These are phyloP conservation scores for Cataglyphis livida DNA, from an alignment of 2,888 invertebrate genomes.

Conservation along the genomic window DNA sequence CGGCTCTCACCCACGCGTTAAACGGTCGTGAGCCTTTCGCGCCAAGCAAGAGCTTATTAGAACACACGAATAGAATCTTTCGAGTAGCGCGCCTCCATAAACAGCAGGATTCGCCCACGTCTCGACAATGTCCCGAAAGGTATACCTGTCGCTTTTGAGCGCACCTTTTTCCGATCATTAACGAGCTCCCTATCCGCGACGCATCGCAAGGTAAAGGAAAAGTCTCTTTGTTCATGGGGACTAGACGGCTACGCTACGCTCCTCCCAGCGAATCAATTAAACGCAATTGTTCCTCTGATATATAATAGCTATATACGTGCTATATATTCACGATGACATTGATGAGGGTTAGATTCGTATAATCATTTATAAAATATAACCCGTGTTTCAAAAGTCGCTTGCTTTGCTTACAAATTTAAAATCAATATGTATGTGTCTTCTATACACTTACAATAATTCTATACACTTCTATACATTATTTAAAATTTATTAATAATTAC, in stretches of 20 bases:
- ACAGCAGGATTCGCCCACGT: conserved; percentile 77
- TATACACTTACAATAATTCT: background rate
- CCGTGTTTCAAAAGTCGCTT: background rate
- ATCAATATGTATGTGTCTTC: background rate
- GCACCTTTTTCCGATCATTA: conserved; percentile 74
- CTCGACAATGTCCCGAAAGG: conserved; percentile 66
- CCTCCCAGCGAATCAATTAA: conserved; percentile 49
- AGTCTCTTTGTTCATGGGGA: conserved; percentile 62
- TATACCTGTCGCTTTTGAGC: conserved; percentile 68
- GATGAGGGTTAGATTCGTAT: background rate
- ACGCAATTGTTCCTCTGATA: conserved; percentile 44
- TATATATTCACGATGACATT: background rate
- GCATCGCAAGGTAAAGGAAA: conserved; percentile 43
- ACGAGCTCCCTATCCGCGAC: conserved; percentile 65
- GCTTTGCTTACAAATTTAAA: background rate
- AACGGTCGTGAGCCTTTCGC: conserved; percentile 65
- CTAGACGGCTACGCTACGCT: conserved; percentile 46
- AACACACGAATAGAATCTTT: conserved; percentile 68
- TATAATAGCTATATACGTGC: background rate
- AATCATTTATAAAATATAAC: background rate
- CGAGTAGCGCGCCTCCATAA: conserved; percentile 63
- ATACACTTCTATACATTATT: background rate
- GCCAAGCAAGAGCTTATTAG: conserved; percentile 72
- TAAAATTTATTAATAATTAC: background rate
- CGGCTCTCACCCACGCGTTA: conserved; percentile 67